These are phyloP conservation scores for Pterostichus madidus DNA, from an alignment of 2,888 invertebrate species.

Conservation along the genomic window DNA sequence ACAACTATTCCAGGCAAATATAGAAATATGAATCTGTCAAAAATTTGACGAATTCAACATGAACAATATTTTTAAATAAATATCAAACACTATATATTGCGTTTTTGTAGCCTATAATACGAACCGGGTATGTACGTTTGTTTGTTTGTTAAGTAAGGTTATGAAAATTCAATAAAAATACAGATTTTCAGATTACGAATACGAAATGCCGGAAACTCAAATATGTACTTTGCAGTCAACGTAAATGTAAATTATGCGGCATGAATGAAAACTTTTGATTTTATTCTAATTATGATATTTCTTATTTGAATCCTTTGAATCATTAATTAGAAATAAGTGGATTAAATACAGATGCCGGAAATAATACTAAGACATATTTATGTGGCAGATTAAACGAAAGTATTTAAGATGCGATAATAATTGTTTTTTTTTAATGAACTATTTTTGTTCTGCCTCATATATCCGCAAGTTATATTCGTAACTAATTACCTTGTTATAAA, in stretches of 20 bases:
- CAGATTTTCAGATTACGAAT: too few relatives aligned
- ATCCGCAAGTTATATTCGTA: not conserved
- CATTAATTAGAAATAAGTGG: conserved; percentile 32
- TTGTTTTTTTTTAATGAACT: not conserved
- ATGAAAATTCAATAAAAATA: too few relatives aligned
- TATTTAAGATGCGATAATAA: conserved; percentile 2
- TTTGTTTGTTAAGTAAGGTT: too few relatives aligned
- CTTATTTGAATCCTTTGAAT: not conserved
- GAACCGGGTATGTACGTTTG: too few relatives aligned
- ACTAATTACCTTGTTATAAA: not conserved
- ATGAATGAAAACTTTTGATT: conserved; percentile 5
- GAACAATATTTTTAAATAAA: too few relatives aligned
- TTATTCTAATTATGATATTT: not conserved
- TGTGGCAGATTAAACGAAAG: conserved; percentile 22
- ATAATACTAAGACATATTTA: conserved; percentile 13
- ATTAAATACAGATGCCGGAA: conserved; percentile 33
- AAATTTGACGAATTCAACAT: too few relatives aligned
- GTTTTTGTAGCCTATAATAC: too few relatives aligned
- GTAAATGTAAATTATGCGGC: not conserved
- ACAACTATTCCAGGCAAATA: too few relatives aligned
- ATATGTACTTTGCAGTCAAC: too few relatives aligned
- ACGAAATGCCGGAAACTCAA: too few relatives aligned
- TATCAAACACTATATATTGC: too few relatives aligned
- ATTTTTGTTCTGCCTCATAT: not conserved
- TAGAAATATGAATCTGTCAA: too few relatives aligned